A percentile compares a stretch with the other conserved stretches of the same genome.
Evolutionary conservation across 2,797 vertebrate genomes (phyloP).

Genomic region (Pempheris klunzingeri): DNA sequence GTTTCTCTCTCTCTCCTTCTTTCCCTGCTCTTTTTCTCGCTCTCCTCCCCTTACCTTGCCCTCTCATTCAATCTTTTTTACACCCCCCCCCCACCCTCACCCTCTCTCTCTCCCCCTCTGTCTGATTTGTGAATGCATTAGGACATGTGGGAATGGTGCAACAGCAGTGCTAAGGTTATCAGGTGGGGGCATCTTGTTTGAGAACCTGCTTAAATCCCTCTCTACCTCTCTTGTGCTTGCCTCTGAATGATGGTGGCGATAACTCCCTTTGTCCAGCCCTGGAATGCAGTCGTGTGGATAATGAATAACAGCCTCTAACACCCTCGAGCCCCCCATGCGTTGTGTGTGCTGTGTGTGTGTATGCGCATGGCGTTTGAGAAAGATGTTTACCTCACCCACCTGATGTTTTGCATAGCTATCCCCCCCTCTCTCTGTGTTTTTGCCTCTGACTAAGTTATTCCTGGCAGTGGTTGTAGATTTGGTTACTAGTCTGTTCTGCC

Average conservation of each 20-base stretch:
- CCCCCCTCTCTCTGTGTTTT: constrained; percentile 38
- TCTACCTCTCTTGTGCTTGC: constrained; percentile 72
- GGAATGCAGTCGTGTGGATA: constrained; percentile 86
- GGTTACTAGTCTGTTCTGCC: background rate
- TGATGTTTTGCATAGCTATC: constrained; percentile 57
- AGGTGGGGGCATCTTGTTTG: constrained; percentile 85
- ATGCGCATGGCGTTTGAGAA: constrained; percentile 68
- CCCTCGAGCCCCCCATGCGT: constrained; percentile 71
- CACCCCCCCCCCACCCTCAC: constrained; percentile 28
- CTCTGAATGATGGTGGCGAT: constrained; percentile 83
- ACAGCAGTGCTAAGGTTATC: constrained; percentile 80
- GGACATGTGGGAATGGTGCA: constrained; percentile 84
- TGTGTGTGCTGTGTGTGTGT: constrained; percentile 51
- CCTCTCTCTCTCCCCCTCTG: constrained; percentile 33
- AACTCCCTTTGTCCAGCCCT: constrained; percentile 81
- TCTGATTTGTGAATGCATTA: constrained; percentile 79
- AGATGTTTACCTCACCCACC: constrained; percentile 77
- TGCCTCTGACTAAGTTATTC: constrained; percentile 44
- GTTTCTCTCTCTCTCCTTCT: constrained; percentile 55
- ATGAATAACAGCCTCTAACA: constrained; percentile 85
- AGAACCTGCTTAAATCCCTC: constrained; percentile 83
- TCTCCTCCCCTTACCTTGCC: constrained; percentile 37
- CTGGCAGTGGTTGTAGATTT: constrained; percentile 33
- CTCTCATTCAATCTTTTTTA: constrained; percentile 50
- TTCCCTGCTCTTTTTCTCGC: constrained; percentile 47